Base-by-base conservation (phyloP, 2,888 invertebrate species). In the Danaus chrysippus region DNA sequence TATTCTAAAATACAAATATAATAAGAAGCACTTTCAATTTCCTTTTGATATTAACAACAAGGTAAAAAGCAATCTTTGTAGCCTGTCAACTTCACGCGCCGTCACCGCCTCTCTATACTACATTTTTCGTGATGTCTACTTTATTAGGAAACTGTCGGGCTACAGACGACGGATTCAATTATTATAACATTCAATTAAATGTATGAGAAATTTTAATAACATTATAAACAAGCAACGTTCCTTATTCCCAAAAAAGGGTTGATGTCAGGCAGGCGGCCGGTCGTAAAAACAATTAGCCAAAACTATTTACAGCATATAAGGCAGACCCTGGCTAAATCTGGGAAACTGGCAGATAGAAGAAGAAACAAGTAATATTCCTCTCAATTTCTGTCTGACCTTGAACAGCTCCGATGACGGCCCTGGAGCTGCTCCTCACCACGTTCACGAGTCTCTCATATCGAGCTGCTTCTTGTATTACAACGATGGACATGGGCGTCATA, bases 401-500 rank as follows among this genome's bases (percentile, higher is more conserved):
- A 66, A 98, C 95, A 10, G 97, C 98, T 71, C 96, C 96, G 75
- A 94, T 94, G 11, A 98, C 93, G 56, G 96, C 96, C 59, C 92
- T 87, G 11, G 98, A 90, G 79, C 96, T 97, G 23, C 82, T 85
- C 61, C 95, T 90, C 54, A 98, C 95, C n/a, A 94, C 93, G 8
- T 76, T 79, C n/a, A 96, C 92, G 9, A 98, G 90, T 57, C 93
- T 92, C 67, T 96, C 96, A 74, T 95, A 96, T 57, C 96, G 84
- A 9, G 94, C 95, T 88, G 96, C 95, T 83, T 97, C 97, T 82
- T 97, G 96, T 3, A 97, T 95, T 59, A 98, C 91, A 0, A 98
- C 98, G 0, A 98, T 98, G 76, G 98, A 98, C 97, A 98, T 97
- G 73, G 97, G 97, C 10, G 91, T 98, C 96, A 82, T 94, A 85